phyloP scores from a whole-genome alignment of 2,888 invertebrate species.

The Cerastis leucographa region DNA sequence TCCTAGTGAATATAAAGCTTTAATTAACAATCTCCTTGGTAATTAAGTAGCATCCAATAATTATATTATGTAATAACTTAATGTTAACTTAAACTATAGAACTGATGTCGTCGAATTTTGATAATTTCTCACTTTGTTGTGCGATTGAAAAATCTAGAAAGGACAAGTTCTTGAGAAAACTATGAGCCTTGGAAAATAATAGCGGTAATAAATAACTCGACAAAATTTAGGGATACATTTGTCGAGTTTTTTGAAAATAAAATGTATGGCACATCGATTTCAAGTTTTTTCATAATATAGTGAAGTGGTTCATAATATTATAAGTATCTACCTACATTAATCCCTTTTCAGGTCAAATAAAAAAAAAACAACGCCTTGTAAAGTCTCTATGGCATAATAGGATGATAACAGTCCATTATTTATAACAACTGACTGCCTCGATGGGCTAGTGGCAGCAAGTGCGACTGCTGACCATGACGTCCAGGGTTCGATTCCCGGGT shows the following conservation, averaged over 20 bases:
- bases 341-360: not conserved
- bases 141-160: not conserved
- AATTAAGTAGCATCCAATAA: slow-evolving; percentile 21
- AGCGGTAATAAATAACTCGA: no score
- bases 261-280: no score
- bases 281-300: not conserved
- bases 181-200: not conserved
- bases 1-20: not conserved
- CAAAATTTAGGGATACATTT: no score
- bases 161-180: not conserved
- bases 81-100: slow-evolving; percentile 13
- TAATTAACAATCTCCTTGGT: not conserved
- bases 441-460: no score
- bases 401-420: not conserved
- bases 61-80: slow-evolving; percentile 5
- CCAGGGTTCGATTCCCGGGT: no score
- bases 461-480: no score
- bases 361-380: not conserved
- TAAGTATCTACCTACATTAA: not conserved
- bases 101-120: not conserved
- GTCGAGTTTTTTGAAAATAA: no score
- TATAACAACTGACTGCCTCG: no score
- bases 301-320: not conserved
- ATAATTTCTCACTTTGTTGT: not conserved
- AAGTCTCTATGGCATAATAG: not conserved